A percentile compares a stretch with the other conserved stretches of the same genome.
Conservation (phyloP, 2,888 invertebrate species). For the Baccha elongata region DNA sequence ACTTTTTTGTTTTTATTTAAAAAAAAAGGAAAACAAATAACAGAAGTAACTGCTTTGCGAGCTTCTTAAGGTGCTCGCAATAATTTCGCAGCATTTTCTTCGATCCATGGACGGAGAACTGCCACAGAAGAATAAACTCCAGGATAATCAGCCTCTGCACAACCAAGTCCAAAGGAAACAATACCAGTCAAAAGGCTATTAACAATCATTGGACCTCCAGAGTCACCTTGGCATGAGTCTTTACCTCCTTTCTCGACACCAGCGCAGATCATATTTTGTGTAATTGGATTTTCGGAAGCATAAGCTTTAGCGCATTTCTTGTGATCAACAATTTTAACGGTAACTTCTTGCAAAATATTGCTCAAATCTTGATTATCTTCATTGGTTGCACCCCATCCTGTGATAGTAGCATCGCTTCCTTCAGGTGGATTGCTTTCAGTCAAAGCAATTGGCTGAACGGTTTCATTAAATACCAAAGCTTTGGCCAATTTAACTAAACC, state of each 20-base stretch:
- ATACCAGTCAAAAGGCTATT: conserved; percentile 77
- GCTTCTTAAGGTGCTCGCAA: too few relatives aligned
- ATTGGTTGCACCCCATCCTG: conserved; percentile 76
- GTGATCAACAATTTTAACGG: background rate
- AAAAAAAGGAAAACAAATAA: too few relatives aligned
- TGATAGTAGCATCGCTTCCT: conserved; percentile 72
- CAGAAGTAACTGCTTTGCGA: too few relatives aligned
- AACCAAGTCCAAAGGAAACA: conserved; percentile 80
- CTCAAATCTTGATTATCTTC: conserved; percentile 73
- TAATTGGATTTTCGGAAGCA: background rate
- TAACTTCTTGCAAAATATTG: background rate
- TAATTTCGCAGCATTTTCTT: background rate
- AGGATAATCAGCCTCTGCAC: conserved; percentile 77
- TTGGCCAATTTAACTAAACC: conserved; percentile 83
- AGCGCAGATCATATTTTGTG: conserved; percentile 78
- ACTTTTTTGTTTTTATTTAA: too few relatives aligned
- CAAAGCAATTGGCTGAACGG: conserved; percentile 83
- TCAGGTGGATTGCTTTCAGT: conserved; percentile 76
- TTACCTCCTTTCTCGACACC: conserved; percentile 77
- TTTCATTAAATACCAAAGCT: too few relatives aligned
- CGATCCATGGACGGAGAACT: conserved; percentile 77
- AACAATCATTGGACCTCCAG: conserved; percentile 78
- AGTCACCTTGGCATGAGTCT: conserved; percentile 80
- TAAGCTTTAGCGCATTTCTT: background rate
- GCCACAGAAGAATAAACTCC: conserved; percentile 79